phyloP scores from a whole-genome alignment of 2,888 invertebrate genomes.

The Cephus spinipes region DNA sequence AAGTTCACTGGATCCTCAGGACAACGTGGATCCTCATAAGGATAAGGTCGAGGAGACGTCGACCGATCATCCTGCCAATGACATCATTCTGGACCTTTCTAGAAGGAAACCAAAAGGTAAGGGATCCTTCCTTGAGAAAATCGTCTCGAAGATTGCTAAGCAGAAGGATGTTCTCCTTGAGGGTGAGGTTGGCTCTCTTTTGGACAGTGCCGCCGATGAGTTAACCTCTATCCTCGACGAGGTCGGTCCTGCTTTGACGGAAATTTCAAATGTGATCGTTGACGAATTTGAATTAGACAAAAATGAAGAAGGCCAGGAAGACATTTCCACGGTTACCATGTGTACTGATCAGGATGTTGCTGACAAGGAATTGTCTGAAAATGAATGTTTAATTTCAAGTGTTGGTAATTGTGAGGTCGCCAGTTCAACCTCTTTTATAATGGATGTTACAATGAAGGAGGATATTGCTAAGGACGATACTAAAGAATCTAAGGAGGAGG shows the following conservation, averaged over 20 bases:
- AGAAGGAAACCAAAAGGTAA: constrained; percentile 59
- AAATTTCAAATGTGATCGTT: not conserved
- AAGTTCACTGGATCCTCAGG: not conserved
- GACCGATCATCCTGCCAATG: constrained; percentile 40
- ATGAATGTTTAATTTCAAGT: not conserved
- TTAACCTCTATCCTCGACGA: constrained; percentile 50
- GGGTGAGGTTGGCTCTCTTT: constrained; percentile 48
- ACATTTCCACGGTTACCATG: not conserved
- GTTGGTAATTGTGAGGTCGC: not conserved
- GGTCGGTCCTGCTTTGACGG: constrained; percentile 31
- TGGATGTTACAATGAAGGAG: not conserved
- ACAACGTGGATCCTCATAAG: not conserved
- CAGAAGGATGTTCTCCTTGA: constrained; percentile 59
- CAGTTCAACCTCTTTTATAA: not conserved
- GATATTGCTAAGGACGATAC: not conserved
- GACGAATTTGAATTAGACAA: not conserved
- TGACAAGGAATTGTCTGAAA: not conserved
- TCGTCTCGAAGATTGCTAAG: constrained; percentile 63
- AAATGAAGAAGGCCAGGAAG: constrained; percentile 13
- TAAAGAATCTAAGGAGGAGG: not conserved
- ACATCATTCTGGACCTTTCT: constrained; percentile 61
- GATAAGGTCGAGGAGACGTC: not conserved
- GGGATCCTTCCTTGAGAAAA: constrained; percentile 62
- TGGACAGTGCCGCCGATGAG: constrained; percentile 52
- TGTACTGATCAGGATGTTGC: not conserved